Percentiles rank a stretch among this genome's conserved stretches.
Evolutionary conservation across 2,888 invertebrate genomes (phyloP).

Genomic region (Volucella inanis): DNA sequence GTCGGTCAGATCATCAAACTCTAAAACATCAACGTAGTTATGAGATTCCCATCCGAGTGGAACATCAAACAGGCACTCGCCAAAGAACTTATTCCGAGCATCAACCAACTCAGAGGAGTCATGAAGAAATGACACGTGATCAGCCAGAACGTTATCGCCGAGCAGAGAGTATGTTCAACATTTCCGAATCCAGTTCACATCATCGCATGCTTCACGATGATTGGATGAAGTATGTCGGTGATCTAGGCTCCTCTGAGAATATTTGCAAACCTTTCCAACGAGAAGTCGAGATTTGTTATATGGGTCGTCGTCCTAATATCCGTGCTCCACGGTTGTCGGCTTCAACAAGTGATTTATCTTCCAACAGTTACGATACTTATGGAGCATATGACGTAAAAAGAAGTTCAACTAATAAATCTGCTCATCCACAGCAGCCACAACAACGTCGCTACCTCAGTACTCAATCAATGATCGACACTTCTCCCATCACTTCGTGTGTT

Average conservation of each 20-base stretch:
- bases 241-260: slow-evolving; percentile 82
- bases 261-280: slow-evolving; percentile 81
- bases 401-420: slow-evolving; percentile 79
- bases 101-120: slow-evolving; percentile 74
- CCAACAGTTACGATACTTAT: slow-evolving; percentile 77
- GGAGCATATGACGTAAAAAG: slow-evolving; percentile 79
- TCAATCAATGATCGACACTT: slow-evolving; percentile 81
- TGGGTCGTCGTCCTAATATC: slow-evolving; percentile 78
- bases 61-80: slow-evolving; percentile 10
- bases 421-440: slow-evolving; percentile 77
- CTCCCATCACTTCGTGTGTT: slow-evolving; percentile 81
- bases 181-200: slow-evolving; percentile 73
- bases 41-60: slow-evolving; percentile 47
- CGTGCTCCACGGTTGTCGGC: slow-evolving; percentile 81
- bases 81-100: slow-evolving; percentile 47
- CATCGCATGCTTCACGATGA: slow-evolving; percentile 82
- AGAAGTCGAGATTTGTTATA: slow-evolving; percentile 82
- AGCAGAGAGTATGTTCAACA: slow-evolving; percentile 81
- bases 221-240: slow-evolving; percentile 84
- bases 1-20: slow-evolving; percentile 2
- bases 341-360: slow-evolving; percentile 80
- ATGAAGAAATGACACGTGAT: slow-evolving; percentile 34
- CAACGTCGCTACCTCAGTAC: slow-evolving; percentile 79
- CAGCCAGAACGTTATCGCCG: slow-evolving; percentile 76
- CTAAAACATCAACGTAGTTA: slow-evolving; percentile 53